These are phyloP conservation scores for Galeopterus variegatus DNA, from an alignment of 2,113 vertebrate genomes.

Conservation along the genomic window DNA sequence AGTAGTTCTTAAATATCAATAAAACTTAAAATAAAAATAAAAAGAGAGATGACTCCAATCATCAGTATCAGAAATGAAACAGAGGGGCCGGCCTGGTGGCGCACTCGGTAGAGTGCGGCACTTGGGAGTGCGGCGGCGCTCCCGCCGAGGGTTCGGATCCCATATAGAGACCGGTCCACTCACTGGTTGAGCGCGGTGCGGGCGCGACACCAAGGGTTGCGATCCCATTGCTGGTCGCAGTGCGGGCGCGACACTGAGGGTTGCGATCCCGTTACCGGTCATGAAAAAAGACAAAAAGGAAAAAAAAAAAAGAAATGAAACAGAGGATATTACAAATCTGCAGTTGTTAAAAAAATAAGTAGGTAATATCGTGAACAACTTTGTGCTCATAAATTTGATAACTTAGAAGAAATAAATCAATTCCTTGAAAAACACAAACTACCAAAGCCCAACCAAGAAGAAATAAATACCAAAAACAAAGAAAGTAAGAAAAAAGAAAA, in stretches of 20 bases:
- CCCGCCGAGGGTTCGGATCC: no score
- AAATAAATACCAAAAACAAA: conserved; percentile 21
- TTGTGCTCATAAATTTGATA: background rate
- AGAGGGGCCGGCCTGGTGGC: no score
- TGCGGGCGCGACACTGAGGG: no score
- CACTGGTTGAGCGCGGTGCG: no score
- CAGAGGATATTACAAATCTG: background rate
- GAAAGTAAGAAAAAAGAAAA: background rate
- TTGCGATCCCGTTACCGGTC: no score
- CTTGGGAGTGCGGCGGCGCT: no score
- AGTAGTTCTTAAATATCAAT: background rate
- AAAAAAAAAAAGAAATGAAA: background rate
- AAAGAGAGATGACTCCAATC: background rate
- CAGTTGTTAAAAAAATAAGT: background rate
- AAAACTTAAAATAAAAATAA: background rate
- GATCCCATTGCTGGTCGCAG: no score
- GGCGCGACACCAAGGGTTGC: no score
- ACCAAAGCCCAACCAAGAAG: background rate
- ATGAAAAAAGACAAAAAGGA: no score
- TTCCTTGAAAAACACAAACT: conserved; percentile 18
- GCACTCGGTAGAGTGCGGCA: no score
- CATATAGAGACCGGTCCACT: no score
- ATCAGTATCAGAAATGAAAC: background rate
- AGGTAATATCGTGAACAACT: background rate
- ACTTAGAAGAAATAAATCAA: background rate